phyloP scores from a whole-genome alignment of 1,140 invertebrate species.

The Bombyx mori region DNA sequence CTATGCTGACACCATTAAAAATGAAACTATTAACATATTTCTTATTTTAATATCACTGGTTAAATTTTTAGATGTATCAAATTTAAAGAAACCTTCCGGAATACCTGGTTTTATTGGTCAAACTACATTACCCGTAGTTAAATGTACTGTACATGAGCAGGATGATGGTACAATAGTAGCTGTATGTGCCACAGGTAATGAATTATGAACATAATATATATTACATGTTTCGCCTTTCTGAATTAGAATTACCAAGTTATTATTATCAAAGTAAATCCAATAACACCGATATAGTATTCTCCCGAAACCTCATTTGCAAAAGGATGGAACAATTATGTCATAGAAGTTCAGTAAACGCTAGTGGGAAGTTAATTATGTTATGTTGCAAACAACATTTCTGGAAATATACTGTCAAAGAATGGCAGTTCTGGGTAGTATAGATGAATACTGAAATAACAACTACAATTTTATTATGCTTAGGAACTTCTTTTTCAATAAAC shows the following conservation, averaged over 20 bases:
- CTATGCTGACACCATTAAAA: too few relatives aligned
- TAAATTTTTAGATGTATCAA: constrained; percentile 76
- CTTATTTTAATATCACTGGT: constrained; percentile 1
- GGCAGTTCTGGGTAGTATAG: too few relatives aligned
- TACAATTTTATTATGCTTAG: too few relatives aligned
- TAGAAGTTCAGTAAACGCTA: not conserved
- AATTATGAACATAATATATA: constrained; percentile 6
- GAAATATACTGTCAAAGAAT: too few relatives aligned
- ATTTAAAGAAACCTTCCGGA: constrained; percentile 74
- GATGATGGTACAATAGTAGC: constrained; percentile 92
- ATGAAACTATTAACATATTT: not conserved
- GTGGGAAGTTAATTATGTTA: not conserved
- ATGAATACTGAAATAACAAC: too few relatives aligned
- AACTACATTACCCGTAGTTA: constrained; percentile 53
- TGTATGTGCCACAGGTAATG: constrained; percentile 82
- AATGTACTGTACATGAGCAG: constrained; percentile 89
- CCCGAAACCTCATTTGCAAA: not conserved
- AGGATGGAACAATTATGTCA: not conserved
- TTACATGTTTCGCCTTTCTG: not conserved
- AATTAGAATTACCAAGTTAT: not conserved
- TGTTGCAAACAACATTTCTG: too few relatives aligned
- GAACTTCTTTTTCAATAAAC: too few relatives aligned
- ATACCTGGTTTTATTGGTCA: constrained; percentile 74
- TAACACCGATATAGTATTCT: not conserved
- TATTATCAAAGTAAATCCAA: not conserved